These are phyloP conservation scores for Pollenia amentaria DNA, from an alignment of 2,888 invertebrate genomes.

Conservation along the genomic window DNA sequence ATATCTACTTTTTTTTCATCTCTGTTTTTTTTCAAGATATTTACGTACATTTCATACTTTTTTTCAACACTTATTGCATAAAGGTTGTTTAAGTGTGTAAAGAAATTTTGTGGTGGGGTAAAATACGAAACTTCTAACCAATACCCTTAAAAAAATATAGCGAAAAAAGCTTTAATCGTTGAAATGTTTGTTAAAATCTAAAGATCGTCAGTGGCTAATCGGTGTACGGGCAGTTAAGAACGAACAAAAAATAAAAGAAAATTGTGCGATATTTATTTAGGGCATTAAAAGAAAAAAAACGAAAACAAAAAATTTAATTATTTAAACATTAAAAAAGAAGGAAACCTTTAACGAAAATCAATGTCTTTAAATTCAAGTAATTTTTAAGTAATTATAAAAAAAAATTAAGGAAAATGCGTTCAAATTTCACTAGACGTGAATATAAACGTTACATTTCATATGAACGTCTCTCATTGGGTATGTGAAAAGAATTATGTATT, in stretches of 20 bases:
- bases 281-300: constrained; percentile 1
- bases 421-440: constrained; percentile 81
- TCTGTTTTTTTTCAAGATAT: neutral
- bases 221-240: constrained; percentile 79
- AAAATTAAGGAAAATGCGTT: constrained; percentile 76
- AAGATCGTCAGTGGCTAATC: constrained; percentile 80
- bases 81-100: constrained; percentile 7
- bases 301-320: constrained; percentile 9
- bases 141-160: constrained; percentile 40
- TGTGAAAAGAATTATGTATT: constrained; percentile 55
- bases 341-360: constrained; percentile 25
- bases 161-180: constrained; percentile 67
- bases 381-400: constrained; percentile 10
- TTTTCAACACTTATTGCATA: neutral
- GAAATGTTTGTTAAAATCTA: constrained; percentile 67
- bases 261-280: constrained; percentile 41
- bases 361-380: constrained; percentile 24
- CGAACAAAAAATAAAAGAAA: constrained; percentile 65
- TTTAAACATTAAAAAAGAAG: neutral
- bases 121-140: constrained; percentile 1
- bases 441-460: constrained; percentile 82
- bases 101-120: constrained; percentile 37
- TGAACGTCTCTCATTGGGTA: constrained; percentile 81
- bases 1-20: too few species aligned
- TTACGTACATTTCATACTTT: constrained; percentile 5